phyloP scores from a whole-genome alignment of 2,797 vertebrate genomes.

The Lepilemur ruficaudatus region DNA sequence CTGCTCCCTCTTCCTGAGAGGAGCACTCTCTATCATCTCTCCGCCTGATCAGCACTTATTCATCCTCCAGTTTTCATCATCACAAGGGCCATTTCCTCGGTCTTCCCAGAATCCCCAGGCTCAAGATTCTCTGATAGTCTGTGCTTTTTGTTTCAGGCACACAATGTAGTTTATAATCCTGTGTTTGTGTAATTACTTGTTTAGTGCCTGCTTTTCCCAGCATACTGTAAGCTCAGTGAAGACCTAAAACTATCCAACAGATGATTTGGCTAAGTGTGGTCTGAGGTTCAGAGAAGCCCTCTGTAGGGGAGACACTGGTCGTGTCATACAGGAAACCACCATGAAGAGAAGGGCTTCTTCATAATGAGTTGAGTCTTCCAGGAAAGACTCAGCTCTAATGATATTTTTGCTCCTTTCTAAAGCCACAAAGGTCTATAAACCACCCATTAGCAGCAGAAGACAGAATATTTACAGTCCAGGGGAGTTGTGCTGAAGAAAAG shows the following conservation, averaged over 20 bases:
- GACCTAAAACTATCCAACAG: not conserved
- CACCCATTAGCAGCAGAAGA: conserved; percentile 26
- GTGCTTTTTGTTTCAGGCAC: not conserved
- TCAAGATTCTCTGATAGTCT: not conserved
- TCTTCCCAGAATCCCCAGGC: not conserved
- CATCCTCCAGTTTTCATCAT: not conserved
- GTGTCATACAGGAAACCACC: not conserved
- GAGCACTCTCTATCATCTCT: not conserved
- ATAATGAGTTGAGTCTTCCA: conserved; percentile 27
- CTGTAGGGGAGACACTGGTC: not conserved
- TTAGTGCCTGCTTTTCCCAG: not conserved
- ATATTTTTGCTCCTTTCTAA: conserved; percentile 42
- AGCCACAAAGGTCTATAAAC: conserved; percentile 3
- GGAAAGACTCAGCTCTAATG: not conserved
- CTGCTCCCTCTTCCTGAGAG: too few species aligned
- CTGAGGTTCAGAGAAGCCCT: not conserved
- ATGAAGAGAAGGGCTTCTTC: not conserved
- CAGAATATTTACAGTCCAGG: not conserved
- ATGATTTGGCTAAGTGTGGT: not conserved
- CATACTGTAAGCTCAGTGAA: not conserved
- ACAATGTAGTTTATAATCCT: not conserved
- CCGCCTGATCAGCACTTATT: not conserved
- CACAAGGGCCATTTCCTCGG: not conserved
- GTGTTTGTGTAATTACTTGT: not conserved
- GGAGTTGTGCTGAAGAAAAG: not conserved